A percentile compares a stretch with the other conserved stretches of the same genome.
Conservation (phyloP, 1,140 invertebrate genomes). For the Parapsyche elsis region DNA sequence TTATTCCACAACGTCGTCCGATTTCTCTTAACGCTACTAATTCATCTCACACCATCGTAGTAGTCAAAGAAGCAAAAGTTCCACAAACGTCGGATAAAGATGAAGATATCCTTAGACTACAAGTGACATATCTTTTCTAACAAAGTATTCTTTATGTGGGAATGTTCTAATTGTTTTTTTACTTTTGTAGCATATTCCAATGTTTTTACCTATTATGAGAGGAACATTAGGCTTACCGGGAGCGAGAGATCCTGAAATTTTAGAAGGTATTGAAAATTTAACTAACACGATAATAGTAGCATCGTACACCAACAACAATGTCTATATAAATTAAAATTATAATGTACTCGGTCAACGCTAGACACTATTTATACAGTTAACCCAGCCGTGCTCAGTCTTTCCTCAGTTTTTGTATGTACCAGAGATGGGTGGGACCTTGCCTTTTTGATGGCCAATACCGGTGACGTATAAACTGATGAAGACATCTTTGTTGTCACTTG, state of each 20-base stretch:
- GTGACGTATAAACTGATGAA: no score
- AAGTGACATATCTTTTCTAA: conserved; percentile 63
- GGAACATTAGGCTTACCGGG: conserved; percentile 88
- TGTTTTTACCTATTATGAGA: conserved; percentile 92
- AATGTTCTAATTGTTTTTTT: background rate
- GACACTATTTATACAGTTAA: no score
- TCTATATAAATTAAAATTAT: no score
- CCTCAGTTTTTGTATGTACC: no score
- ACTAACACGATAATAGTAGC: no score
- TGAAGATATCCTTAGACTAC: conserved; percentile 81
- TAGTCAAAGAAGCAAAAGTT: conserved; percentile 79
- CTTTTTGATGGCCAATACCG: no score
- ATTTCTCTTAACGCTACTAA: conserved; percentile 44
- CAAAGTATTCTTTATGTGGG: conserved; percentile 27
- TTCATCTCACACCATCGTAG: conserved; percentile 78
- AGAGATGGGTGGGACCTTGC: no score
- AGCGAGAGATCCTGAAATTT: conserved; percentile 85
- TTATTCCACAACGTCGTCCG: conserved; percentile 54
- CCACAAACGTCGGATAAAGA: conserved; percentile 77
- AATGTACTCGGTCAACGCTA: no score
- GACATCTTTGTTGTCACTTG: no score
- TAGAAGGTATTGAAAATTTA: conserved; percentile 73
- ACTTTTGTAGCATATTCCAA: conserved; percentile 79
- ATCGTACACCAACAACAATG: no score
- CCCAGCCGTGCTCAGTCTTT: no score